These are phyloP conservation scores for Pocillopora grandis DNA, from an alignment of 92 coral and sea anemone species.

Conservation along the genomic window DNA sequence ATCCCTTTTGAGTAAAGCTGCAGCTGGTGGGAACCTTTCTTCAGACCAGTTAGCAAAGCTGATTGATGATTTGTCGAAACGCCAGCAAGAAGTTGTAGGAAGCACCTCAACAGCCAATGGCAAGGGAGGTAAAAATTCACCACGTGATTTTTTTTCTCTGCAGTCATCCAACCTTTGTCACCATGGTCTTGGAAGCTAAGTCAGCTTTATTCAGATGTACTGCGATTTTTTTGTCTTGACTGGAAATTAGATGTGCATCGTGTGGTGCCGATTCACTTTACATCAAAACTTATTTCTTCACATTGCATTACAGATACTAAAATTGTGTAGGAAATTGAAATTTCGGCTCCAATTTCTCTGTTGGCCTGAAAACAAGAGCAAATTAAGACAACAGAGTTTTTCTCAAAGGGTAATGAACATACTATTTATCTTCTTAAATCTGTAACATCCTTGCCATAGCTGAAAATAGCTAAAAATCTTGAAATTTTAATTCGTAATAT, in stretches of 20 bases:
- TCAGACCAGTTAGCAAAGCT: constrained; percentile 83
- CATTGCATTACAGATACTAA: no score
- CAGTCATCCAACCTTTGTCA: not conserved
- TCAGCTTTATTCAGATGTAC: not conserved
- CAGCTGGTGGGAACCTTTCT: constrained; percentile 82
- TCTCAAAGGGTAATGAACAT: no score
- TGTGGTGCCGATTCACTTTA: not conserved
- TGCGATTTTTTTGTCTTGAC: not conserved
- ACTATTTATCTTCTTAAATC: no score
- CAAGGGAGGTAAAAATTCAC: constrained; percentile 67
- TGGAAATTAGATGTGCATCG: not conserved
- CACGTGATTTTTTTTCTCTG: constrained; percentile 8
- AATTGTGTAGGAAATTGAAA: no score
- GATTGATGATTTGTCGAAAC: constrained; percentile 86
- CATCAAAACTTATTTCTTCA: not conserved
- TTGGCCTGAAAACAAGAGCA: no score
- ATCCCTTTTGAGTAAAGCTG: constrained; percentile 82
- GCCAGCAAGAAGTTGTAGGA: constrained; percentile 72
- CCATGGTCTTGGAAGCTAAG: constrained; percentile 1
- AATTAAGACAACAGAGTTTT: no score
- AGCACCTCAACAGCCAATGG: constrained; percentile 54
- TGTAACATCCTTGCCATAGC: no score
- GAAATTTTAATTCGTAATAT: no score
- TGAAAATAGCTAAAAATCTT: no score
- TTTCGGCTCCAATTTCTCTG: no score